Evolutionary conservation across 2,797 vertebrate species (phyloP).

Genomic region (Meriones psammophilus): DNA sequence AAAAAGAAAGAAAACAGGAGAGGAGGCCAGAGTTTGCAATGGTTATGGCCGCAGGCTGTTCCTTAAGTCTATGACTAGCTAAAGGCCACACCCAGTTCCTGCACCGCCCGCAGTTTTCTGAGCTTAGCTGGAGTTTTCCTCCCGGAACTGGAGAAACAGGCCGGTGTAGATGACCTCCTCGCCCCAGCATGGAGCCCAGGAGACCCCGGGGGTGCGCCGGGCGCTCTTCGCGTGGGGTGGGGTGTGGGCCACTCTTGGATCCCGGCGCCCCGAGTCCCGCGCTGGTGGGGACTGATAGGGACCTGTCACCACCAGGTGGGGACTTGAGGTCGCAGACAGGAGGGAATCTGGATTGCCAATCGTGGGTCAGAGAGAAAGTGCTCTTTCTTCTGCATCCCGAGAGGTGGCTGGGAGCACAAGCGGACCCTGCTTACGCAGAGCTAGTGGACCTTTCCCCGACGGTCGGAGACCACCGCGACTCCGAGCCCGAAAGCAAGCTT

Average conservation of each 20-base stretch:
- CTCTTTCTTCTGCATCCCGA: slow-evolving; percentile 80
- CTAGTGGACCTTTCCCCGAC: not conserved
- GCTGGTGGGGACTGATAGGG: fast-evolving
- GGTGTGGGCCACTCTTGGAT: not conserved
- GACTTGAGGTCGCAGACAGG: not conserved
- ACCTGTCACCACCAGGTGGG: not conserved
- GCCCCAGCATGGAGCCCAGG: not conserved
- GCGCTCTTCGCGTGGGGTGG: not conserved
- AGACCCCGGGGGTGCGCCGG: not conserved
- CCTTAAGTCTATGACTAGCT: fast-evolving
- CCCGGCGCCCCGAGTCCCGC: fast-evolving
- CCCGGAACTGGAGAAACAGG: not conserved
- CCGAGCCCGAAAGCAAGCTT: no score
- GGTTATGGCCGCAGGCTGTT: fast-evolving
- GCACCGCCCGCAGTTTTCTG: not conserved
- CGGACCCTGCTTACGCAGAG: not conserved
- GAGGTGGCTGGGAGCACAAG: slow-evolving; percentile 44
- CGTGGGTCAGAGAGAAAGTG: slow-evolving; percentile 81
- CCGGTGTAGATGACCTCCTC: not conserved
- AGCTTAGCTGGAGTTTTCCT: fast-evolving
- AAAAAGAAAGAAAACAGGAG: no score
- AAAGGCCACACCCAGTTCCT: not conserved
- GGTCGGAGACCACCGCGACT: not conserved
- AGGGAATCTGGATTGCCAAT: not conserved
- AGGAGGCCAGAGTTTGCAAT: not conserved